Base-by-base conservation (phyloP, 2,797 vertebrate genomes). In the Nyctalus aviator region DNA sequence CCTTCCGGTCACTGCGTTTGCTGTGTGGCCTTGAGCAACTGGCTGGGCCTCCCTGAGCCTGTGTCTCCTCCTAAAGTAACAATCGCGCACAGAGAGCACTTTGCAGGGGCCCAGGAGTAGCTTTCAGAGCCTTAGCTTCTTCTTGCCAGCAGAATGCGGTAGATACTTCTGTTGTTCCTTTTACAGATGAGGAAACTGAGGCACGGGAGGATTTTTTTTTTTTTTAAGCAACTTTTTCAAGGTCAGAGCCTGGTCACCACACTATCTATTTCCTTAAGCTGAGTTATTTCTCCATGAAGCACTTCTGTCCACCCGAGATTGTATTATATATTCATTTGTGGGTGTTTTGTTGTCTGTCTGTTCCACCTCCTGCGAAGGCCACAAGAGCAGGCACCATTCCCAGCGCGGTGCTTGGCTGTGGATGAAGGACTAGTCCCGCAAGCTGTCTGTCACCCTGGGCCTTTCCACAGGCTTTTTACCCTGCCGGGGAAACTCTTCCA, bases 11-110 rank as follows among this genome's bases (percentile, higher is more conserved):
- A 25, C 17, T 23, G 30, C 27, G 0, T 68, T n/a, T 48, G 46
- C 91, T 62, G 73, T 94, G 94, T 94, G 94, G 94, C 95, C 96
- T 97, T 96, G 94, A 92, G 46, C 78, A 32, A 69, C 44, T 72
- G 53, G 20, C 71, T 32, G 25, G 66, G 68, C 69, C 66, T 84
- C 86, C 86, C 90, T 83, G 84, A 66, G 78, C 77, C 64, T 62
- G 62, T 2, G 5, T 35, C 37, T 25, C 25, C 48, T 86, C 41
- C 2, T 11, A 15, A 84, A 88, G 21, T 44, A 83, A 55, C 13
- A 50, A 7, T 78, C 35, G 2, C 32, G 27, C 35, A 41, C 30
- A 14, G 48, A 44, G 27, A 66, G 53, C 20, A 21, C 37, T 59
- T 46, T 57, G 21, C 27, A 10, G 59, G 18, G 71, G 23, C n/a